Percentiles rank a stretch among this genome's conserved stretches.
phyloP scores from a whole-genome alignment of 2,797 vertebrate species.

The Loriculus beryllinus region DNA sequence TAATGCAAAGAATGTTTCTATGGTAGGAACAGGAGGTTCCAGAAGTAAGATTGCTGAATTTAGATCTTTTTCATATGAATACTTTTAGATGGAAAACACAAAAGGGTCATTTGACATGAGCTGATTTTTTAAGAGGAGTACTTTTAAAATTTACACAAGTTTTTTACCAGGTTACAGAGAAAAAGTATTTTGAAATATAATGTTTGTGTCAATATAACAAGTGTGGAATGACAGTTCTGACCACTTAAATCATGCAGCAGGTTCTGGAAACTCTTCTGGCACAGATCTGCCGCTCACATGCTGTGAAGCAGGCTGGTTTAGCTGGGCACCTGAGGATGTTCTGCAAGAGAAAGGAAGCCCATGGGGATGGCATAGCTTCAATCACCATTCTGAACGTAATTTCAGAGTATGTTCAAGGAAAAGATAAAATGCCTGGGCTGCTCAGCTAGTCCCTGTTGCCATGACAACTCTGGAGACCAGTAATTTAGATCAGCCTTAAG shows the following conservation, averaged over 20 bases:
- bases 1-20: not conserved
- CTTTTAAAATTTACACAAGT: not conserved
- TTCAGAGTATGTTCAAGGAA: conserved; percentile 24
- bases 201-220: not conserved
- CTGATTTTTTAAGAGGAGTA: not conserved
- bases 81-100: not conserved
- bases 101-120: not conserved
- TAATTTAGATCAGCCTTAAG: conserved; percentile 43
- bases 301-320: conserved; percentile 1
- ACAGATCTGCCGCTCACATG: not conserved
- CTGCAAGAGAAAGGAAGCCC: not conserved
- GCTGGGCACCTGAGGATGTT: not conserved
- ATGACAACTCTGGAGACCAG: conserved; percentile 26
- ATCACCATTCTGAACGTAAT: not conserved
- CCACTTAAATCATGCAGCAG: not conserved
- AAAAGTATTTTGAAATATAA: not conserved
- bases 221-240: not conserved
- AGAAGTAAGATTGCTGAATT: not conserved
- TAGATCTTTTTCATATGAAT: not conserved
- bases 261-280: not conserved
- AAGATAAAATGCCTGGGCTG: conserved; percentile 28
- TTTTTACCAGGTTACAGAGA: not conserved
- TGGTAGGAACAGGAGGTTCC: not conserved
- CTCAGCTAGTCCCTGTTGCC: conserved; percentile 30
- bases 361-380: not conserved